phyloP scores from a whole-genome alignment of 1,140 invertebrate genomes.

The Papilio helenus region DNA sequence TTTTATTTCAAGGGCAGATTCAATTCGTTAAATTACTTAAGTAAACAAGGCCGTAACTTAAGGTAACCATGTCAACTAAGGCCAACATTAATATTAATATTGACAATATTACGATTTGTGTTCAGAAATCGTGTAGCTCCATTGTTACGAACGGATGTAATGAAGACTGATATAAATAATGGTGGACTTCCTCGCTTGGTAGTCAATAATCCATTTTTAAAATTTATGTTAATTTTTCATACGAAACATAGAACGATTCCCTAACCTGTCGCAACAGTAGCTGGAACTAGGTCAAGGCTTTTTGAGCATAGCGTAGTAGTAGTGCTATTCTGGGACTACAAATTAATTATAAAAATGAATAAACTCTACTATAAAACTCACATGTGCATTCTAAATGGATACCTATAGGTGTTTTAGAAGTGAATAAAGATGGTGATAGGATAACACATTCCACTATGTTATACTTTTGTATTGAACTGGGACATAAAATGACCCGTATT shows the following conservation, averaged over 20 bases:
- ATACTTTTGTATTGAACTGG: not conserved
- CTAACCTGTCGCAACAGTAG: constrained; percentile 9
- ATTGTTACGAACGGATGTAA: not conserved
- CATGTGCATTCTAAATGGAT: not conserved
- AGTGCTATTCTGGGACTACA: not conserved
- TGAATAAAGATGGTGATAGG: too few relatives aligned
- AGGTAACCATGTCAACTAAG: not conserved
- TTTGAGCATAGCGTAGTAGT: not conserved
- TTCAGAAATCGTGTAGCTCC: not conserved
- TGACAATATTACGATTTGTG: not conserved
- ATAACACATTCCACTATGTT: too few relatives aligned
- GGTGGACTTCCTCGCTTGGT: too few relatives aligned
- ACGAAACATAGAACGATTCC: not conserved
- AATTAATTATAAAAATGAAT: not conserved
- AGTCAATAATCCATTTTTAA: too few relatives aligned
- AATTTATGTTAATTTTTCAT: not conserved
- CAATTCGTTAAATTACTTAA: not conserved
- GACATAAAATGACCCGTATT: not conserved
- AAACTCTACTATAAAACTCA: not conserved
- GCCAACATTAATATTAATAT: not conserved
- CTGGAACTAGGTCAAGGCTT: constrained; percentile 1
- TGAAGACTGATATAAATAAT: too few relatives aligned
- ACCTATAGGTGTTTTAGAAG: not conserved
- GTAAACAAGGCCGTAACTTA: constrained; percentile 4
- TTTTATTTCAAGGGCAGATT: constrained; percentile 7